Evolutionary conservation across 2,113 vertebrate species (phyloP).

Genomic region (Morone saxatilis): DNA sequence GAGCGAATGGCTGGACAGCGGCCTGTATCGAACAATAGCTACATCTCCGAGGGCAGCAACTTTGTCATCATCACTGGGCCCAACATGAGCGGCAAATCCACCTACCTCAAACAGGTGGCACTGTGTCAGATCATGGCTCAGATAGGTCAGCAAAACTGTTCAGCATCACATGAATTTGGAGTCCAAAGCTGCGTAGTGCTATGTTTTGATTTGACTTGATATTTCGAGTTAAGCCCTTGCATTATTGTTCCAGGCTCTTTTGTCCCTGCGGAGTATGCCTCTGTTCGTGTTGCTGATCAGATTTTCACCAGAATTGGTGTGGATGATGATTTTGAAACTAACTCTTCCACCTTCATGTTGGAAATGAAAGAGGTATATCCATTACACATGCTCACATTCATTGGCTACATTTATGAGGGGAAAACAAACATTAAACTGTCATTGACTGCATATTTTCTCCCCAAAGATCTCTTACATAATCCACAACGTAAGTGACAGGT

Average conservation of each 20-base stretch:
- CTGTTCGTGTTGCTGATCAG: constrained; percentile 92
- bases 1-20: constrained; percentile 92
- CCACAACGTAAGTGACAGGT: constrained; percentile 93
- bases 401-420: neutral
- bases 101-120: constrained; percentile 96
- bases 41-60: constrained; percentile 94
- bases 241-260: constrained; percentile 89
- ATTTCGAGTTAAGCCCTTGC: neutral
- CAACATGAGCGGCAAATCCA: constrained; percentile 99
- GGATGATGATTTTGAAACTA: constrained; percentile 98
- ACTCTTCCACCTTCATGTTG: constrained; percentile 96
- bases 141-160: constrained; percentile 87
- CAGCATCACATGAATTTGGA: neutral
- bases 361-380: constrained; percentile 94
- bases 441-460: constrained; percentile 43
- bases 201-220: neutral
- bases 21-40: constrained; percentile 92
- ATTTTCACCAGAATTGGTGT: constrained; percentile 98
- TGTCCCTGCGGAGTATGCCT: constrained; percentile 94
- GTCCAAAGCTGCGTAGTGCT: neutral
- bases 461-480: constrained; percentile 94
- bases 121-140: constrained; percentile 98
- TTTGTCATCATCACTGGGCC: constrained; percentile 96
- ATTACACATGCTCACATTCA: neutral
- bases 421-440: neutral